A percentile compares a stretch with the other conserved stretches of the same genome.
These are phyloP conservation scores for Sylvicola cinctus DNA, from an alignment of 2,888 invertebrate species.

Conservation along the genomic window DNA sequence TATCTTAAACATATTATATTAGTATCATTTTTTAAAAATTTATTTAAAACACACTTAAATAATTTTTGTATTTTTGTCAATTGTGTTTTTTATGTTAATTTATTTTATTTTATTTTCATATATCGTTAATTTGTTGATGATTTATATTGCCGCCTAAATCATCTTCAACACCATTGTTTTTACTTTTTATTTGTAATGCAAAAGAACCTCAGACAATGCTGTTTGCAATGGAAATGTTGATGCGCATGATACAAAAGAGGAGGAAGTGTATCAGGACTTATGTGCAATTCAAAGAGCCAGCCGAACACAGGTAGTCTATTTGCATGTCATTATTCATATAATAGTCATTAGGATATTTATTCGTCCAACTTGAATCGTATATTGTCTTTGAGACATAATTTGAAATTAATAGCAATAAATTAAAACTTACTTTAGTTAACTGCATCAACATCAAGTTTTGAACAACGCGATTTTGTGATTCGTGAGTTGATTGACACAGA, in stretches of 20 bases:
- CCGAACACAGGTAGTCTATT: constrained; percentile 26
- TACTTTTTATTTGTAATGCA: too few relatives aligned
- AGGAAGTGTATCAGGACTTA: constrained; percentile 89
- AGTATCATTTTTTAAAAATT: too few relatives aligned
- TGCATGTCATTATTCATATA: neutral
- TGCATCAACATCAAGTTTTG: constrained; percentile 37
- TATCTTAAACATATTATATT: too few relatives aligned
- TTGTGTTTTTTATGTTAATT: constrained; percentile 6
- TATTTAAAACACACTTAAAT: too few relatives aligned
- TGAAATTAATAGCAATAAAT: neutral
- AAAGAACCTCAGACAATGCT: constrained; percentile 33
- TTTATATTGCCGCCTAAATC: constrained; percentile 2
- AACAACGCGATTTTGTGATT: constrained; percentile 84
- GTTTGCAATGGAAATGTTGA: constrained; percentile 25
- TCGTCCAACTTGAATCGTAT: too few relatives aligned
- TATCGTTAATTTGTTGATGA: constrained; percentile 2
- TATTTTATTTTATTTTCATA: constrained; percentile 7
- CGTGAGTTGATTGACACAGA: constrained; percentile 92
- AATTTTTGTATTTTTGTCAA: constrained; percentile 8
- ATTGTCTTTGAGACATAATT: too few relatives aligned
- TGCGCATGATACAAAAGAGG: constrained; percentile 38
- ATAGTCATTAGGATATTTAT: too few relatives aligned
- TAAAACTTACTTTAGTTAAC: constrained; percentile 23
- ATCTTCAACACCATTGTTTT: constrained; percentile 8
- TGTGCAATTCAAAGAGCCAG: constrained; percentile 46